Conservation (phyloP, 1,140 invertebrate genomes). For the Platorchestia sp. region DNA sequence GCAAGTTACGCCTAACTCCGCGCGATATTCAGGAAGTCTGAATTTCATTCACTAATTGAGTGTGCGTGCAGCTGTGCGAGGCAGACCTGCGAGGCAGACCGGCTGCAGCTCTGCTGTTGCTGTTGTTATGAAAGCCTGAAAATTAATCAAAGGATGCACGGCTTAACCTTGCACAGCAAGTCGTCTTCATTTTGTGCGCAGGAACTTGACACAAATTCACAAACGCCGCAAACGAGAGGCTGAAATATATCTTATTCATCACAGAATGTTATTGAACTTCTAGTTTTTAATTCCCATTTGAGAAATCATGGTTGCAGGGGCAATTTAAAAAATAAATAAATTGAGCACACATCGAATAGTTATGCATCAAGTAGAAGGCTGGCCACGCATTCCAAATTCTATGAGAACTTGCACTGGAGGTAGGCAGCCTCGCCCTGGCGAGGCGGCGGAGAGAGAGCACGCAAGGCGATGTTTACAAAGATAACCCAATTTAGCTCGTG, state of each 20-base stretch:
- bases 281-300: not conserved
- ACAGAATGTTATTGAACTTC: not conserved
- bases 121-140: not conserved
- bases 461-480: no score
- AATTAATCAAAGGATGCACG: not conserved
- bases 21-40: not conserved
- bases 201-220: not conserved
- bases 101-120: not conserved
- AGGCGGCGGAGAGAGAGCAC: no score
- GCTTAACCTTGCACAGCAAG: not conserved
- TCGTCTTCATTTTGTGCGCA: not conserved
- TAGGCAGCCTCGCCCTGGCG: no score
- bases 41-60: not conserved
- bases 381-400: no score
- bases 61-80: not conserved
- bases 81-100: not conserved
- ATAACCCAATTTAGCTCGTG: no score
- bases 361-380: no score
- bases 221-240: not conserved
- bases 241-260: not conserved
- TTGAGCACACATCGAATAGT: no score
- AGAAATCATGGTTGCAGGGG: not conserved
- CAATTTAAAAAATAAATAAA: not conserved
- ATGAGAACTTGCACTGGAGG: no score
- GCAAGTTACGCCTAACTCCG: not conserved